phyloP scores from a whole-genome alignment of 2,113 vertebrate genomes.

The Naja naja region DNA sequence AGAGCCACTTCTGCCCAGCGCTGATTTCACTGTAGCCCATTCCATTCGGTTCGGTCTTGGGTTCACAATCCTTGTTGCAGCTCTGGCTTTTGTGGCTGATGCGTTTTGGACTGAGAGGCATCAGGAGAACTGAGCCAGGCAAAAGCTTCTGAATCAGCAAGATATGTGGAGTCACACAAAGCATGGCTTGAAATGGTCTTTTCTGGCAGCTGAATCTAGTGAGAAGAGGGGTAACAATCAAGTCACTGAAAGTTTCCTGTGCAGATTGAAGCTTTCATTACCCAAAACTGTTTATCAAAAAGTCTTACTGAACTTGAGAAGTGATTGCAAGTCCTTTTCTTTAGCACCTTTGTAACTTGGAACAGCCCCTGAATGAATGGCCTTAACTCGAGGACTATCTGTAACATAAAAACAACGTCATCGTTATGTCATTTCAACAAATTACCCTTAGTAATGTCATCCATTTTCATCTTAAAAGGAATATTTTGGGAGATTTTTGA shows the following conservation, averaged over 20 bases:
- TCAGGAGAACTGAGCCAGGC: background rate
- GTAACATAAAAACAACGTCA: background rate
- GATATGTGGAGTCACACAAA: background rate
- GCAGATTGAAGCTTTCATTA: background rate
- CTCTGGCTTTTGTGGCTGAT: background rate
- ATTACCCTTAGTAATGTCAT: background rate
- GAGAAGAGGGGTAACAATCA: background rate
- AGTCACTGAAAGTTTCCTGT: background rate
- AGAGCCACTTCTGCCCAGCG: background rate
- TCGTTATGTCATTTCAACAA: background rate
- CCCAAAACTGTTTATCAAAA: background rate
- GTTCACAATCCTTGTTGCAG: background rate
- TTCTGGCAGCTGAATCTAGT: background rate
- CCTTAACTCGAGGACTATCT: background rate
- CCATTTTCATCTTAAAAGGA: background rate
- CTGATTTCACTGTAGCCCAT: background rate
- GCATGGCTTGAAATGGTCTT: background rate
- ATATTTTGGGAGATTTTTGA: background rate
- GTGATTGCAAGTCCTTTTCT: background rate
- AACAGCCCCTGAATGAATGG: background rate
- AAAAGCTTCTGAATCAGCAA: background rate
- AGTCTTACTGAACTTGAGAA: background rate
- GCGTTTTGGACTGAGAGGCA: background rate
- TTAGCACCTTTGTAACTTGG: background rate
- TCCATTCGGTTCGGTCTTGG: background rate